Conservation (phyloP, 2,113 vertebrate genomes). For the Ibidorhyncha struthersii region DNA sequence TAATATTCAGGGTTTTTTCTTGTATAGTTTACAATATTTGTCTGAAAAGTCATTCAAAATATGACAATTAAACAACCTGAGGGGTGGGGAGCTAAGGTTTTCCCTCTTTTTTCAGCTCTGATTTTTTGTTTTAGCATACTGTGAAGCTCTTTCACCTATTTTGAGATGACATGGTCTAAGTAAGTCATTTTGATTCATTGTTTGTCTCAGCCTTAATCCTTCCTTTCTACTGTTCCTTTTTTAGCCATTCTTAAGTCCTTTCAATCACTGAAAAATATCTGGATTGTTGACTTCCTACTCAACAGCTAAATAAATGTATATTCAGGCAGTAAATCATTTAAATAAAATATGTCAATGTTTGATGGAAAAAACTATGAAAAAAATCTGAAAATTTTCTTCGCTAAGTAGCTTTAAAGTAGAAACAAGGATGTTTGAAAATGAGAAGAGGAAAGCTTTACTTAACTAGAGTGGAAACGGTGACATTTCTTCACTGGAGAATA, state of each 20-base stretch:
- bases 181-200: not conserved
- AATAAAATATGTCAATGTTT: not conserved
- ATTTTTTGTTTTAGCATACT: not conserved
- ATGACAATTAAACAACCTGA: not conserved
- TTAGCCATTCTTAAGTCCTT: fast-evolving
- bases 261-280: not conserved
- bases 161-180: not conserved
- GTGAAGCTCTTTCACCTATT: not conserved
- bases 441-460: not conserved
- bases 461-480: not conserved
- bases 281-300: not conserved
- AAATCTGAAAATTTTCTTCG: not conserved
- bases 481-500: not conserved
- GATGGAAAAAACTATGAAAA: not conserved
- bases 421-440: not conserved
- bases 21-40: not conserved
- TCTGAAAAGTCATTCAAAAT: not conserved
- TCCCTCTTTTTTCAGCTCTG: not conserved
- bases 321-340: not conserved
- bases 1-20: not conserved
- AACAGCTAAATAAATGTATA: not conserved
- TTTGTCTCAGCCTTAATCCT: not conserved
- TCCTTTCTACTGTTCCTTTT: not conserved
- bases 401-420: not conserved
- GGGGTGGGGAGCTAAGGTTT: not conserved